phyloP scores from a whole-genome alignment of 2,113 vertebrate genomes.

The Carassius gibelio region DNA sequence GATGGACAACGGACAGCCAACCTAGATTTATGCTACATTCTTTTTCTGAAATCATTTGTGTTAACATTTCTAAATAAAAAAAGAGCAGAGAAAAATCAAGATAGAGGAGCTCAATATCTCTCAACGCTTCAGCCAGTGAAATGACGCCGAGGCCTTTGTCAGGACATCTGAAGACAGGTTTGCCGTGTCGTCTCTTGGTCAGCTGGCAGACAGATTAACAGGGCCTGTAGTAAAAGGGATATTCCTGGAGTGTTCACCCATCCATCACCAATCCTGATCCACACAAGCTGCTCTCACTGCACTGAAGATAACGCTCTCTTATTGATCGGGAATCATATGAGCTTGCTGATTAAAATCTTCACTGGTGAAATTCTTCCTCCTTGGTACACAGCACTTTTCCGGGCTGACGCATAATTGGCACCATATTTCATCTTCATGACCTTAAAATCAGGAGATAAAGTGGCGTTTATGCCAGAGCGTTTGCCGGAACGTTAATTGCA shows the following conservation, averaged over 20 bases:
- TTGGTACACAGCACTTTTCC: not conserved
- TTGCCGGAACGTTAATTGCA: constrained; percentile 30
- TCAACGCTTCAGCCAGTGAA: not conserved
- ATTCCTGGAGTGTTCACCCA: constrained; percentile 33
- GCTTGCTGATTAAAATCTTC: constrained; percentile 28
- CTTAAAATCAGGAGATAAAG: constrained; percentile 40
- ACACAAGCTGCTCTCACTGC: not conserved
- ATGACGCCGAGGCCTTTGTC: not conserved
- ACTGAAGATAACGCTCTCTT: constrained; percentile 44
- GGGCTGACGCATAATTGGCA: constrained; percentile 19
- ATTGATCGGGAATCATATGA: constrained; percentile 37
- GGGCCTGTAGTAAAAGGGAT: constrained; percentile 39
- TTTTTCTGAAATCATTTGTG: not conserved
- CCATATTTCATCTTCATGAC: constrained; percentile 40
- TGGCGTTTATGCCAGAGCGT: constrained; percentile 5
- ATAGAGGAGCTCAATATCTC: not conserved
- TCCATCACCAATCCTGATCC: constrained; percentile 41
- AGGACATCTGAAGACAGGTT: constrained; percentile 28
- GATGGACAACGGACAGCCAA: too few species aligned
- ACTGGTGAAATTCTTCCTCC: not conserved
- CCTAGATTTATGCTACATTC: not conserved
- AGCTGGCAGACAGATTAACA: constrained; percentile 57
- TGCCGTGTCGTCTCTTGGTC: constrained; percentile 30
- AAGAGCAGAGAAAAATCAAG: not conserved
- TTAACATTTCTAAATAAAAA: not conserved